Evolutionary conservation across 1,140 invertebrate genomes (phyloP).

Genomic region (Ptiloglossa arizonensis): DNA sequence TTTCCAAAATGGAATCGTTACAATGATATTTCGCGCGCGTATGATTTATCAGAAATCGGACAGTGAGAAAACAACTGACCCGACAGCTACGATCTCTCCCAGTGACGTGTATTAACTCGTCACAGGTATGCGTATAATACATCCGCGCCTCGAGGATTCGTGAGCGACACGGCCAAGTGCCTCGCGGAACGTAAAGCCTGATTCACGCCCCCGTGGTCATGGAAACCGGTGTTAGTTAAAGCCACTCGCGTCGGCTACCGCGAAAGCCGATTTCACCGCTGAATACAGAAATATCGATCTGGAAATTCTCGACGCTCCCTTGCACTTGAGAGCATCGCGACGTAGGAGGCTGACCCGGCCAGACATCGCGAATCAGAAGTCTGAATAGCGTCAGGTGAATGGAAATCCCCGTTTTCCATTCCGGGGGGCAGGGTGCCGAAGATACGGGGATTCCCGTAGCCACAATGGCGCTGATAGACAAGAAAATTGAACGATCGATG

Average conservation of each 20-base stretch:
- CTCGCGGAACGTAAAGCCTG: slow-evolving; percentile 1
- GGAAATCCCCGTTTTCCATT: slow-evolving; percentile 18
- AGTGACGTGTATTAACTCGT: no score
- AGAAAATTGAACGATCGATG: slow-evolving; percentile 39
- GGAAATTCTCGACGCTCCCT: slow-evolving; percentile 2
- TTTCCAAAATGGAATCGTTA: no score
- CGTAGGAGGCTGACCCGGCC: background rate
- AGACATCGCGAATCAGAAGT: slow-evolving; percentile 16
- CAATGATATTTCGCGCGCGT: no score
- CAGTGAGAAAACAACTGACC: no score
- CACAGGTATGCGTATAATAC: no score
- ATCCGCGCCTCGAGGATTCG: no score
- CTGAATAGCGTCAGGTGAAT: slow-evolving; percentile 40
- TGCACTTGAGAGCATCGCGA: slow-evolving; percentile 2
- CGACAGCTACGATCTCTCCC: no score
- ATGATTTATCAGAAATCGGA: no score
- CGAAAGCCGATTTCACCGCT: slow-evolving; percentile 36
- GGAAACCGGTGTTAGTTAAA: slow-evolving; percentile 12
- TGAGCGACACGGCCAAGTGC: background rate
- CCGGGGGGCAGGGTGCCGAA: background rate
- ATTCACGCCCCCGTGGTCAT: slow-evolving; percentile 5
- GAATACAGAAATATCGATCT: slow-evolving; percentile 34
- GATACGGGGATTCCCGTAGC: no score
- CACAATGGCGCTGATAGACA: slow-evolving; percentile 18
- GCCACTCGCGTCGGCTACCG: background rate